Evolutionary conservation across 2,888 invertebrate species (phyloP), one percentile per base, ranked within the genome.

Genomic region (Erebia ligea): DNA sequence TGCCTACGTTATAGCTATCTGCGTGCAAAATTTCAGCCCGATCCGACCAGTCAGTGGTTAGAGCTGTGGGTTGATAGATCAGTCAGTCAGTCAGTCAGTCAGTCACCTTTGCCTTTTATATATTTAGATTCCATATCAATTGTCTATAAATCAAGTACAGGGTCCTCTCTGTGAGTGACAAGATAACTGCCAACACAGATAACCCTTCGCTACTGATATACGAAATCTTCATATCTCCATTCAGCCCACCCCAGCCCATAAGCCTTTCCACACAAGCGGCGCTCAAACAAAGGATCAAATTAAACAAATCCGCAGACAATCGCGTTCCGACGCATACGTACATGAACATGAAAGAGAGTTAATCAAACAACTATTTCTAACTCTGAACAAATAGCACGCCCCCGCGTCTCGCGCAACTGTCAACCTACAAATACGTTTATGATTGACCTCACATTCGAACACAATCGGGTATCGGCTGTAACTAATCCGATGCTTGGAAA

Each of bases 261-360:
- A 87, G 86, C 90, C 87, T 87, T 88, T 90, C 85, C 90, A 90
- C 91, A 88, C 88, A 87, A 88, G 84, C 85, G 87, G 77, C 77
- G 81, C 80, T 89, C 92, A 91, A 92, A 92, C 92, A 92, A 93
- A 91, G 90, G 91, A 85, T 86, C 88, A 87, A 92, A 91, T 92
- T 91, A 91, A 91, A 91, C 91, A 91, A 91, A 92, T 92, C 90
- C 88, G 85, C 85, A 83, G 86, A 90, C 90, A 90, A 91, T 89
- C 89, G 87, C 85, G 86, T 86, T 86, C 86, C 87, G 81, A 82
- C 82, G 84, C 79, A 83, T 81, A 82, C 78, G 80, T 85, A 90
- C 90, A 91, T 92, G 34, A 85, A 90, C 91, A 92, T 92, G 90
- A 93, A 92, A 93, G 93, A 88, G 91, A 90, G 89, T 88, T 91